A percentile compares a stretch with the other conserved stretches of the same genome.
These are phyloP conservation scores for Orestias chungarensis DNA, from an alignment of 2,797 vertebrate species.

Conservation along the genomic window DNA sequence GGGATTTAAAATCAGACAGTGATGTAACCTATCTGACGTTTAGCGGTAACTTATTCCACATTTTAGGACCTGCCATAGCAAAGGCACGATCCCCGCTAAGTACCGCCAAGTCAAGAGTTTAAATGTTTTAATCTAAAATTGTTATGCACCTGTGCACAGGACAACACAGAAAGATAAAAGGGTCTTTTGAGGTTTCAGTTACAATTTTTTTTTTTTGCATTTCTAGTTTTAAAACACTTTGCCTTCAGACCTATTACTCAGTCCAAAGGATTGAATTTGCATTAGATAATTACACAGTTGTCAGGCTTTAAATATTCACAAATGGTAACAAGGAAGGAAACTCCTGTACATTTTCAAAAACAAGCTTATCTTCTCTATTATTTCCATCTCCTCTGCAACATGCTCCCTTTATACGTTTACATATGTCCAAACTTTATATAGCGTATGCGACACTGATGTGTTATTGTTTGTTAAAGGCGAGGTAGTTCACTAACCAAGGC, in stretches of 20 bases:
- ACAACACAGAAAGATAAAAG: neutral
- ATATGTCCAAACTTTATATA: neutral
- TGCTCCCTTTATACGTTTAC: neutral
- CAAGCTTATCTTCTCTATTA: neutral
- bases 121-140: too few relatives aligned
- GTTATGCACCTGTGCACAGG: neutral
- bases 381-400: neutral
- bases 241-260: neutral
- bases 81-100: too few relatives aligned
- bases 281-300: neutral
- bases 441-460: neutral
- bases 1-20: too few relatives aligned
- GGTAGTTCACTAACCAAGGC: neutral
- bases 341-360: neutral
- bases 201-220: neutral
- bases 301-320: neutral
- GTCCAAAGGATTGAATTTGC: neutral
- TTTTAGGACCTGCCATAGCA: neutral
- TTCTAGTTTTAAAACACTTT: too few relatives aligned
- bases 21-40: too few relatives aligned
- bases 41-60: too few relatives aligned
- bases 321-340: neutral
- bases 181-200: neutral
- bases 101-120: neutral
- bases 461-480: neutral